phyloP scores from a whole-genome alignment of 2,113 vertebrate genomes.

The Loxodonta africana region DNA sequence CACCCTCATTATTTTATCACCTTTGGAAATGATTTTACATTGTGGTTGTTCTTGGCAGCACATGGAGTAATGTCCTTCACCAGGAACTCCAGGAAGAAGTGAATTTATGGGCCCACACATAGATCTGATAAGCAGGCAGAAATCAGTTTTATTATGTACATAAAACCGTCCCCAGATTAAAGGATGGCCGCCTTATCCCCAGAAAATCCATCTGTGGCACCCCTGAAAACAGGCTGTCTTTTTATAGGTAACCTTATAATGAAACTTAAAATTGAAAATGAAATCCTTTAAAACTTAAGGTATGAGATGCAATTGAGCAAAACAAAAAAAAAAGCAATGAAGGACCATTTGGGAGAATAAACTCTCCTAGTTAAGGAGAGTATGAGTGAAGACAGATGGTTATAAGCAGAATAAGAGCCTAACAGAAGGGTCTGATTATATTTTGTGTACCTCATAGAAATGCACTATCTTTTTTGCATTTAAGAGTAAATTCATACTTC shows the following conservation, averaged over 20 bases:
- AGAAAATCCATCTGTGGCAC: slow-evolving; percentile 62
- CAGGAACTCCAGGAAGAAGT: slow-evolving; percentile 59
- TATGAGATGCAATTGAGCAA: background rate
- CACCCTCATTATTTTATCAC: background rate
- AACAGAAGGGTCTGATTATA: fast-evolving
- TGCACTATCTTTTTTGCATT: no score
- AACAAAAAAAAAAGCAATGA: background rate
- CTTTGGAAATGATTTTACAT: slow-evolving; percentile 77
- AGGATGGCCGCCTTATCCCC: slow-evolving; percentile 78
- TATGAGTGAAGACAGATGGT: background rate
- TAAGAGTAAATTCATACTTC: background rate
- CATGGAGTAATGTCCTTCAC: slow-evolving; percentile 80
- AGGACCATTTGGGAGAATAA: background rate
- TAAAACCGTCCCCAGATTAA: slow-evolving; percentile 82
- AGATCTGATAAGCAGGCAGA: slow-evolving; percentile 78
- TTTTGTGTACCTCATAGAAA: fast-evolving
- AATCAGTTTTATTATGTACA: slow-evolving; percentile 84
- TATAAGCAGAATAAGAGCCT: background rate
- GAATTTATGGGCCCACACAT: slow-evolving; percentile 80
- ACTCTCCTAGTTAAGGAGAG: background rate
- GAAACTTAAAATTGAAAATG: background rate
- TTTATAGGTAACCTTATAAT: background rate
- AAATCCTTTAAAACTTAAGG: background rate
- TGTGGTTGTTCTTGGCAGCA: slow-evolving; percentile 73
- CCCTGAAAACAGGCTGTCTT: slow-evolving; percentile 35